Conservation (phyloP, 2,113 vertebrate genomes). For the Prunella himalayana region DNA sequence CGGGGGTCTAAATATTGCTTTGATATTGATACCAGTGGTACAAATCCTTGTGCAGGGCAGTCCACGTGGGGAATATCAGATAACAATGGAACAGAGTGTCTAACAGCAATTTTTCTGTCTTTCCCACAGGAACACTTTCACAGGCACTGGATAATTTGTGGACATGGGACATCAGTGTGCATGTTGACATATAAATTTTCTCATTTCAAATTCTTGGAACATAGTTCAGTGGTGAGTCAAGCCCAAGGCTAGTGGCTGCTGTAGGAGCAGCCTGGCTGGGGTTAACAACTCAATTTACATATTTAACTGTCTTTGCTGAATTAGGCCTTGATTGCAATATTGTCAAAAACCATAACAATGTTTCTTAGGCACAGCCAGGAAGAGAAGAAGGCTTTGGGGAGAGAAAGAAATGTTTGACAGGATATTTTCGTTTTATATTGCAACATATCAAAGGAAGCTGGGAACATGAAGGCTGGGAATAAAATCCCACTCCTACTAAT, state of each 20-base stretch:
- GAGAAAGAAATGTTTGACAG: background rate
- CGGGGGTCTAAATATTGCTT: rapidly evolving
- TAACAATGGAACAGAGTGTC: background rate
- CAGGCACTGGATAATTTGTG: background rate
- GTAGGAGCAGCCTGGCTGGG: background rate
- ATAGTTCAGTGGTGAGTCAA: background rate
- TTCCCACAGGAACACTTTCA: background rate
- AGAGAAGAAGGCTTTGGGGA: background rate
- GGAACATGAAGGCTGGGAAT: background rate
- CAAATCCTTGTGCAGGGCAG: background rate
- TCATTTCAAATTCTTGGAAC: background rate
- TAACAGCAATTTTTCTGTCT: background rate
- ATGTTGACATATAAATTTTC: background rate
- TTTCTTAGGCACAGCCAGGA: background rate
- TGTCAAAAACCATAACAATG: background rate
- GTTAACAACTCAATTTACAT: background rate
- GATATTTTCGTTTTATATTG: background rate
- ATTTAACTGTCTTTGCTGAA: background rate
- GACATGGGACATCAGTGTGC: background rate
- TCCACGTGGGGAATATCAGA: background rate
- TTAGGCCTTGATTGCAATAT: background rate
- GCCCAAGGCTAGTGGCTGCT: background rate
- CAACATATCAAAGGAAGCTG: background rate
- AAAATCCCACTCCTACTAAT: background rate
- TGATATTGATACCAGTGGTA: background rate